Evolutionary conservation across 2,113 vertebrate species (phyloP), one percentile per base, ranked within the genome.

Genomic region (Strigops habroptila): DNA sequence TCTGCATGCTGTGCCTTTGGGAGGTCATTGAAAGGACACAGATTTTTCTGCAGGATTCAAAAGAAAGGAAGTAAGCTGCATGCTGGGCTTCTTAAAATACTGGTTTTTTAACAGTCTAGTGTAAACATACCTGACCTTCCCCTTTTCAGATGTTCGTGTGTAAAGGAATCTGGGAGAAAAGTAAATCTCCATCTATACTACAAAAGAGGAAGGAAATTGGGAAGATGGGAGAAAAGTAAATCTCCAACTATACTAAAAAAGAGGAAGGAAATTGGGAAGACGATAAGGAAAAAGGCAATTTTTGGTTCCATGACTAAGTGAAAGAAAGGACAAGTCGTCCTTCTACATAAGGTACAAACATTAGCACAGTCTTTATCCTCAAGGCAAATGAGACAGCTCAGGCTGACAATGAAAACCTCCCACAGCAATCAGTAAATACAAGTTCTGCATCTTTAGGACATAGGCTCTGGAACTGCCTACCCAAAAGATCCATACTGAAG

Each of bases 361-460:
- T 77, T 80, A 94, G 41, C 67, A 81, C 16, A 93, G 53, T 57
- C 25, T 65, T 91, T 73, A 93, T 24, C 57, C 82, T 91, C 48
- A 85, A 91, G 53, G 71, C 67, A 91, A 94, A 77, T 41, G 49
- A 86, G 63, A 62, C 44, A 86, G 64, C 59, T 90, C 75, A 88
- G 62, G 82, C 18, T 31, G 4, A 88, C 44, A 82, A 80, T 17
- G 17, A 70, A 91, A 44, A 18, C n/a, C n/a, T 87, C 63, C 49
- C 37, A 80, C 0, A 0, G n/a, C 37, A 93, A 69, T 5, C 18
- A 80, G 63, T 41, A 76, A 90, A 94, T 62, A 76, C 27, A 79
- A 44, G 37, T 79, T 90, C 52, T 21, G 71, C 90, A 62, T 69
- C 91, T 94, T 90, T 76, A 93, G 79, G 86, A 90, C 79, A 80